Percentiles rank a stretch among this genome's conserved stretches.
Evolutionary conservation across 2,888 invertebrate species (phyloP).

Genomic region (Andrena bicolor): DNA sequence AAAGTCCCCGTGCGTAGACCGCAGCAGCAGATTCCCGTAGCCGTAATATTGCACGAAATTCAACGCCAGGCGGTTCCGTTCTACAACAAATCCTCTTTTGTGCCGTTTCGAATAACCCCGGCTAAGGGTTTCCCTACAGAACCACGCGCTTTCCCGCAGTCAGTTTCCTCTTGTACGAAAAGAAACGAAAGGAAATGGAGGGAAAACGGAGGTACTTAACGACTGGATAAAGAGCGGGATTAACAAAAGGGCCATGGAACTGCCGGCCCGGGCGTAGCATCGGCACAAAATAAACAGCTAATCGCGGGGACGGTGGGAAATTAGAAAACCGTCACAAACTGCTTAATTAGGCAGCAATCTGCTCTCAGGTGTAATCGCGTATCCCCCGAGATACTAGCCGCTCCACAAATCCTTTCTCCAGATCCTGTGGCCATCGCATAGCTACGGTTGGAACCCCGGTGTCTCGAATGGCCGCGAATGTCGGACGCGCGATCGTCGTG

Average conservation of each 20-base stretch:
- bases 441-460: not conserved
- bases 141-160: not conserved
- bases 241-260: constrained; percentile 14
- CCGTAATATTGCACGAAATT: constrained; percentile 1
- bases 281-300: constrained; percentile 50
- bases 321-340: constrained; percentile 24
- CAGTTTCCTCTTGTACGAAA: constrained; percentile 3
- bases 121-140: not conserved
- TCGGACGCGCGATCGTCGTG: constrained; percentile 7
- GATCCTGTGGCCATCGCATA: not conserved
- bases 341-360: constrained; percentile 45
- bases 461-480: constrained; percentile 12
- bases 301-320: constrained; percentile 22
- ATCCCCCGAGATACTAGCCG: not conserved
- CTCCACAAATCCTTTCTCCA: constrained; percentile 26
- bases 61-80: constrained; percentile 11
- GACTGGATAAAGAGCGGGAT: constrained; percentile 49
- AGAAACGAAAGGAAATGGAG: not conserved
- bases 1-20: too few species aligned
- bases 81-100: not conserved
- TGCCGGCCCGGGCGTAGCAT: not conserved
- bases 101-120: constrained; percentile 12
- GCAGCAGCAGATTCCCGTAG: not conserved
- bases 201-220: constrained; percentile 22
- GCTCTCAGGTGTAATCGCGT: constrained; percentile 14